Evolutionary conservation across 2,113 vertebrate genomes (phyloP), one percentile per base, ranked within the genome.

Genomic region (Phrynosoma blainvillii): DNA sequence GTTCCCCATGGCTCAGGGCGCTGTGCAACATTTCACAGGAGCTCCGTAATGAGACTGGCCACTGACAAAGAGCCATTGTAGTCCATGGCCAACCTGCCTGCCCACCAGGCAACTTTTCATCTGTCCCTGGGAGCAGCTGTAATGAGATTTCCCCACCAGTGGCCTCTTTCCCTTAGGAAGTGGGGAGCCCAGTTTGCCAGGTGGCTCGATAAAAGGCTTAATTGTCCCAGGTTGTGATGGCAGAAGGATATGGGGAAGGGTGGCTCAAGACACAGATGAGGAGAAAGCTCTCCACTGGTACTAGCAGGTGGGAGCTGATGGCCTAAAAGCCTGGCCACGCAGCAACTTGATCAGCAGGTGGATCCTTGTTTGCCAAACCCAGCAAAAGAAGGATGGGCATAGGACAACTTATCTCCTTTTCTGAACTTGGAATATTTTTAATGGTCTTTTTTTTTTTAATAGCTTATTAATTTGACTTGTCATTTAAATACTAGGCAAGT

Each of bases 1-100:
- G 21, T 84, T 62, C 87, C 87, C 75, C 42, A 42, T n/a, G 82
- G 81, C 27, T 88, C 59, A 84, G 65, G 87, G 81, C 73, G 3
- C 81, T 88, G 74, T 42, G 62, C 74, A n/a, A 75, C 74, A 78
- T 88, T 88, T 88, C 81, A 68, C 81, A 78, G 78, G 42, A 42
- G 23, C 42, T 84, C 62, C n/a, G 62, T 84, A 88, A 84, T 88
- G 87, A 88, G 79, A 74, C 87, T 30, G 25, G 62, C 62, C 16
- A 7, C 62, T 68, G 23, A 88, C 87, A 88, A 88, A 84, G 87
- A 84, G 47, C 87, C 81, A 84, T 88, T 88, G 81, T 88, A 73
- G 87, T n/a, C 23, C 65, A 56, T 54, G 18, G 47, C 81, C 47
- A 14, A 74, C 81, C 74, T 1, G 74, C 62, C 87, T n/a, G 81